Base-by-base conservation (phyloP, 2,113 vertebrate genomes). In the Takifugu bimaculatus region DNA sequence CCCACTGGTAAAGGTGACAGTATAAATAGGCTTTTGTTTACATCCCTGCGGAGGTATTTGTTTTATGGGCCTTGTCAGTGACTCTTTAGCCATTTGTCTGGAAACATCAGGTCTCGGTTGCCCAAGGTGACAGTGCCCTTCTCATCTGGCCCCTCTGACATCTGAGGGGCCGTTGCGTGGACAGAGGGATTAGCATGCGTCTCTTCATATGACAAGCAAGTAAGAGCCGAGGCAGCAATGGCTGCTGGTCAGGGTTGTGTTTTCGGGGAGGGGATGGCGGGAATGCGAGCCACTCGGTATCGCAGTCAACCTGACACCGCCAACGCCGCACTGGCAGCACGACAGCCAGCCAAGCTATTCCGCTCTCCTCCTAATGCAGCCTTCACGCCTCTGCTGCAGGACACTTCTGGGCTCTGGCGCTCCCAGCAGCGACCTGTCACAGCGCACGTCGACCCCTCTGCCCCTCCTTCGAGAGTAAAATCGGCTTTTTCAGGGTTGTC, bases 251-350 rank as follows among this genome's bases (percentile, higher is more conserved):
- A 72, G 75, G 63, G 68, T 72, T 78, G 54, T 74, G 70, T 83
- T 80, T 80, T 69, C 56, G 74, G 82, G 84, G 79, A 78, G 73
- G 68, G 75, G 80, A 72, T 29, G 56, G 65, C 43, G 81, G 81
- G 85, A 85, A 85, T 87, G 76, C 50, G 42, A 72, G 71, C 54
- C 80, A 79, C 67, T 72, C 20, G 4, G 74, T 65, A 57, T 77
- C 82, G 63, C 60, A 71, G 77, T 79, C 60, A 87, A 89, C 78
- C 79, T 73, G 87, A 89, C 81, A 88, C 85, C 83, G 2, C 56
- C 72, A 70, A 72, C 70, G 62, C 57, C 28, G 28, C 75, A 78
- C 62, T 65, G 68, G 62, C 5, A 48, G 75, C 74, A 85, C 72
- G 56, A 84, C 79, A 75, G 75, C 76, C 50, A 70, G 85, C 82